Base-by-base conservation (phyloP, 1,140 invertebrate species). In the Brachionus calyciflorus region DNA sequence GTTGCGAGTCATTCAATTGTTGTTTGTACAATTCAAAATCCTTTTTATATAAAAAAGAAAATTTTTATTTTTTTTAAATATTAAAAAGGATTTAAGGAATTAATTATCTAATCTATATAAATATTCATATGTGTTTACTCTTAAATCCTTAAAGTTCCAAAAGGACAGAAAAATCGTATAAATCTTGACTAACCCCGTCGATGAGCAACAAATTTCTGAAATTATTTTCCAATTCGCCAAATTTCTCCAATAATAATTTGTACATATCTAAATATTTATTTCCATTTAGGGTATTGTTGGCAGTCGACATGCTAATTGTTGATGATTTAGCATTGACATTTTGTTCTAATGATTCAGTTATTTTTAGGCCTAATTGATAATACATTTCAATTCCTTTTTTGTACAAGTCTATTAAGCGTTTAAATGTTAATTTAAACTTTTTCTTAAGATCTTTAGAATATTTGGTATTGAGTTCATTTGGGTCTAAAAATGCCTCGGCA, bases 401-500 rank as follows among this genome's bases (percentile, higher is more conserved):
- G 51, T 73, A 73, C 48, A 28, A 73, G n/a, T 73, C 69, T 10
- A 73, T 17, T 21, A 73, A 26, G 1, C 21, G 19, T 55, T 73
- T 73, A 24, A 73, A 73, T 24, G 46, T 73, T 3, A 51, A 17
- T 37, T 73, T 73, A 37, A 73, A 73, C 17, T 73, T 73, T 51
- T 73, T 73, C 28, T 73, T 73, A 6, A 73, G 17, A 12, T 73
- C 69, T 41, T 73, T 73, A 5, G 69, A 73, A 24, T 73, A 73
- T 37, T 37, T 51, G 21, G 46, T 26, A 51, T 73, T 55, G 88
- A 79, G 19, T 26, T 48, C 63, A 65, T 78, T 79, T 30, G 79
- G 79, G 83, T 91, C 90, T 0, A 96, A 85, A 85, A 96, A 96
- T 3, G 91, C 92, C 80, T 90, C 89, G 0, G 93, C 93, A 85